Evolutionary conservation across 2,888 invertebrate species (phyloP).

Genomic region (Crematogaster levior): DNA sequence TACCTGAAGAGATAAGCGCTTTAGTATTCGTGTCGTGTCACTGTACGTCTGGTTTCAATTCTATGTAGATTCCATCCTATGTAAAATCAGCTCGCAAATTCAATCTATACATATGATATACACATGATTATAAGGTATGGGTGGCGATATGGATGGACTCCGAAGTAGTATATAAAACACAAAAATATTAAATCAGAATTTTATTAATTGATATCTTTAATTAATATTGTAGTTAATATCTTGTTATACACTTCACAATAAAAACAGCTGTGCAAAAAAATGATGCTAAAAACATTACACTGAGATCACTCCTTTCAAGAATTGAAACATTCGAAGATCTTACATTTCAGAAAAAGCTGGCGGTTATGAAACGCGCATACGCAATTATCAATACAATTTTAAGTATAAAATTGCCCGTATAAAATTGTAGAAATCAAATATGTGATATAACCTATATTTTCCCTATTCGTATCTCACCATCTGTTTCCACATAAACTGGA

Average conservation of each 20-base stretch:
- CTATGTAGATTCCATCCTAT: not conserved
- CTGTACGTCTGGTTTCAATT: not conserved
- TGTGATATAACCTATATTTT: conserved; percentile 5
- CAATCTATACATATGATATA: not conserved
- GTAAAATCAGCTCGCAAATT: not conserved
- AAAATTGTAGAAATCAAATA: conserved; percentile 4
- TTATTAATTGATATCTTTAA: not conserved
- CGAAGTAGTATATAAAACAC: not conserved
- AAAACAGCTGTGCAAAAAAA: not conserved
- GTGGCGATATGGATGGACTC: not conserved
- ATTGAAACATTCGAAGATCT: conserved; percentile 41
- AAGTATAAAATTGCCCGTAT: conserved; percentile 33
- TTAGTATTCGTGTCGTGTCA: conserved; percentile 58
- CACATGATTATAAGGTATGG: not conserved
- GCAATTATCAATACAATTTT: not conserved
- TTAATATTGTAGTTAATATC: conserved; percentile 5
- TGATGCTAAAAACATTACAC: too few relatives aligned
- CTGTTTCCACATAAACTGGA: not conserved
- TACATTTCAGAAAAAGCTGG: conserved; percentile 15
- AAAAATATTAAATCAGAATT: conserved; percentile 2
- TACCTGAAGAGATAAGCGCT: conserved; percentile 61
- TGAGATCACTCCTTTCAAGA: not conserved
- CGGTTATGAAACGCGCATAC: not conserved
- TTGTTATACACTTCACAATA: not conserved
- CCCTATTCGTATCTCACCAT: not conserved